phyloP scores from a whole-genome alignment of 2,888 invertebrate species.

The Erebia ligea region DNA sequence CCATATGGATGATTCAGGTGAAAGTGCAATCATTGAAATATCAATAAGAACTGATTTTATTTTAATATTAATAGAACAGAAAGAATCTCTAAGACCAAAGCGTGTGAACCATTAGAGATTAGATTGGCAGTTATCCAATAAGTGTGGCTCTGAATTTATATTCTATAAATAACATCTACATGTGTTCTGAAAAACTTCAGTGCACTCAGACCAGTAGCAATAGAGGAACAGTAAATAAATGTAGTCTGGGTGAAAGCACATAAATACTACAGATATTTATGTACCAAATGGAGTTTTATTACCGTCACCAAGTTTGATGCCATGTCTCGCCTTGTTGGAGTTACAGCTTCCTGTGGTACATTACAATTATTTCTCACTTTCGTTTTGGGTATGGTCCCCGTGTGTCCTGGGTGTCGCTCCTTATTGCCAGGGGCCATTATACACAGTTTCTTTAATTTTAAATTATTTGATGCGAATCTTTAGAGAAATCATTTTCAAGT shows the following conservation, averaged over 20 bases:
- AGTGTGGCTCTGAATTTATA: constrained; percentile 56
- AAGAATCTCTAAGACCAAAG: constrained; percentile 39
- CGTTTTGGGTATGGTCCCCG: constrained; percentile 87
- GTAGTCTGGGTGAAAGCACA: background rate
- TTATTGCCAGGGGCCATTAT: constrained; percentile 81
- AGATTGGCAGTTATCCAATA: constrained; percentile 72
- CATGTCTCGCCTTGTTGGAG: constrained; percentile 84
- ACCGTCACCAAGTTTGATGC: constrained; percentile 79
- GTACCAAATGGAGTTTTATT: constrained; percentile 41
- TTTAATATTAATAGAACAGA: constrained; percentile 44
- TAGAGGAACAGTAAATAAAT: constrained; percentile 1
- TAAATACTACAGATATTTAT: background rate
- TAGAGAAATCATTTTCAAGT: constrained; percentile 26
- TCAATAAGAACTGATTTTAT: constrained; percentile 34
- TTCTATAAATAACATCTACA: constrained; percentile 71
- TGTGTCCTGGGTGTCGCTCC: constrained; percentile 78
- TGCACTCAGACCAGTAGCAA: constrained; percentile 38
- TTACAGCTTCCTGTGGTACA: constrained; percentile 84
- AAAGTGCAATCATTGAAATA: constrained; percentile 27
- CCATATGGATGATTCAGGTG: constrained; percentile 59
- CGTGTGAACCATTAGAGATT: constrained; percentile 46
- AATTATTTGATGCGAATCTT: constrained; percentile 33
- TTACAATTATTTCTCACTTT: constrained; percentile 84
- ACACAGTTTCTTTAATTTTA: constrained; percentile 39
- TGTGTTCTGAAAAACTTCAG: constrained; percentile 64